phyloP scores from a whole-genome alignment of 2,888 invertebrate species.

The Imbricaverruca yamaguchii region DNA sequence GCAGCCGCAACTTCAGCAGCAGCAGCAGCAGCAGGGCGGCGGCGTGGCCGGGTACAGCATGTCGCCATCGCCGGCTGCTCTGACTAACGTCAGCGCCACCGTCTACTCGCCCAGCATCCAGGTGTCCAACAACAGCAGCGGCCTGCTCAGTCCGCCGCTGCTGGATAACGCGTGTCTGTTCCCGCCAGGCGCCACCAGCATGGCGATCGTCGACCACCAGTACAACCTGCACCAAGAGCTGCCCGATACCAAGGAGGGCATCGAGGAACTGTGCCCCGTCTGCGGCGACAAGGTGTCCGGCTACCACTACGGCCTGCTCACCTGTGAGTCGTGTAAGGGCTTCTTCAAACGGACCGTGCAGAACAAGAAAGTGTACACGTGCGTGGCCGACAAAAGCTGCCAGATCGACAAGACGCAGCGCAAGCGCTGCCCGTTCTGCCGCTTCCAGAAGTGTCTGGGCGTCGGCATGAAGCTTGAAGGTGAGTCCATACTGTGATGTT shows the following conservation, averaged over 20 bases:
- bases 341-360: conserved; percentile 99
- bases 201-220: conserved; percentile 1
- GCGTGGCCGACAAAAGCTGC: conserved; percentile 95
- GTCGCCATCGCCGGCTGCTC: not conserved
- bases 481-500: conserved; percentile 48
- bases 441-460: conserved; percentile 97
- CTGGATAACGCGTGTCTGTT: conserved; percentile 9
- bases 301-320: conserved; percentile 97
- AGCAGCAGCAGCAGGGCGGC: conserved; percentile 48
- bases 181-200: conserved; percentile 9
- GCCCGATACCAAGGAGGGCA: conserved; percentile 89
- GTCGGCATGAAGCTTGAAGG: conserved; percentile 99
- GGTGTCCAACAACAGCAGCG: conserved; percentile 5
- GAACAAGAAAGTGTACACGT: conserved; percentile 99
- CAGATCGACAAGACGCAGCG: conserved; percentile 99
- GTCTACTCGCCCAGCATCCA: not conserved
- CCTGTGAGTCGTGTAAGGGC: conserved; percentile 99
- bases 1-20: not conserved
- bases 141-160: not conserved
- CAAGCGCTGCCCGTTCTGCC: conserved; percentile 96
- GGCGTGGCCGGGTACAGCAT: not conserved
- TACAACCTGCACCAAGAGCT: conserved; percentile 18
- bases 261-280: conserved; percentile 93
- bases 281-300: conserved; percentile 99
- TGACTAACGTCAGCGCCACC: not conserved